Evolutionary conservation across 2,888 invertebrate species (phyloP).

Genomic region (Leucophora obtusa): DNA sequence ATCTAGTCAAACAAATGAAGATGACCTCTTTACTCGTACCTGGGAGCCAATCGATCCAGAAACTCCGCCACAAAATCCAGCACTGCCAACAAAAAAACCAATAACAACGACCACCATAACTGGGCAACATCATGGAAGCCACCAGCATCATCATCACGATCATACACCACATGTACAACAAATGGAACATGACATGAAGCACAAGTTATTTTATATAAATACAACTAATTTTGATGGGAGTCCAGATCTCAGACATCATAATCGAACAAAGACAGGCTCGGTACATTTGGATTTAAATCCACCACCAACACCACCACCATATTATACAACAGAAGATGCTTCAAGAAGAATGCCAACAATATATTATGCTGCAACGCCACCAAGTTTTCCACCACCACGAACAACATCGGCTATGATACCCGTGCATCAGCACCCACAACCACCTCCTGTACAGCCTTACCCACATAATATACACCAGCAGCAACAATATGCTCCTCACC

Average conservation of each 20-base stretch:
- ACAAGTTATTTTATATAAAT: constrained; percentile 71
- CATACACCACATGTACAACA: constrained; percentile 58
- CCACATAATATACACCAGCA: constrained; percentile 46
- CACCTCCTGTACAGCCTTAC: constrained; percentile 25
- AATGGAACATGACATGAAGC: constrained; percentile 65
- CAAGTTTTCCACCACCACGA: constrained; percentile 74
- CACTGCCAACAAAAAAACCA: constrained; percentile 66
- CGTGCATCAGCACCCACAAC: constrained; percentile 45
- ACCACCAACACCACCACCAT: constrained; percentile 67
- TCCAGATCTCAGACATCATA: constrained; percentile 61
- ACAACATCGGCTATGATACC: constrained; percentile 64
- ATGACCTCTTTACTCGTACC: constrained; percentile 72
- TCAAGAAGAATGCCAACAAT: constrained; percentile 63
- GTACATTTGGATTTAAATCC: constrained; percentile 65
- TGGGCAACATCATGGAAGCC: constrained; percentile 63
- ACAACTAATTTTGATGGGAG: constrained; percentile 66
- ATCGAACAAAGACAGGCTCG: constrained; percentile 58
- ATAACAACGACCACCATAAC: constrained; percentile 63
- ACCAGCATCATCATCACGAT: constrained; percentile 60
- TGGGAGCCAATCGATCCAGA: constrained; percentile 68
- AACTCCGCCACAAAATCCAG: constrained; percentile 59
- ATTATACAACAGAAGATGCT: constrained; percentile 49
- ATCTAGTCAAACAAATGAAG: constrained; percentile 70
- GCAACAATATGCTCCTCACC: constrained; percentile 49
- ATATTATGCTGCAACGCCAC: constrained; percentile 67